Evolutionary conservation across 2,888 invertebrate species (phyloP).

Genomic region (Pyrocoelia pectoralis): DNA sequence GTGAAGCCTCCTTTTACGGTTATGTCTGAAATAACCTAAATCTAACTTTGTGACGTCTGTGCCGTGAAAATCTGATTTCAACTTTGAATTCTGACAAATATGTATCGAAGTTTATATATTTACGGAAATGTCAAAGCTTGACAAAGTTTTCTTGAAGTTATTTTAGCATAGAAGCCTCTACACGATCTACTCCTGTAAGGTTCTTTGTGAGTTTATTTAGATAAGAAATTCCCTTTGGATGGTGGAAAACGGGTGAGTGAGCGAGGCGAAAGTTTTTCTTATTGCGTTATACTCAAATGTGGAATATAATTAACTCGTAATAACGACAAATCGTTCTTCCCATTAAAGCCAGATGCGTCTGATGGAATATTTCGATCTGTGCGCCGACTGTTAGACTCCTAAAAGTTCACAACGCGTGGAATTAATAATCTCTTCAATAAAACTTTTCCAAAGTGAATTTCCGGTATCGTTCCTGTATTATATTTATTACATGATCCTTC

Average conservation of each 20-base stretch:
- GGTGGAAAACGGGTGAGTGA: background rate
- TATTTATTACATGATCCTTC: conserved; percentile 53
- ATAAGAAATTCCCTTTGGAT: background rate
- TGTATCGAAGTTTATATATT: conserved; percentile 36
- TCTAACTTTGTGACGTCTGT: conserved; percentile 35
- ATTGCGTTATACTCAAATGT: conserved; percentile 15
- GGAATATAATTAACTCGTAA: conserved; percentile 21
- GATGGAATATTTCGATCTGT: conserved; percentile 18
- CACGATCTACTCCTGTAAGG: background rate
- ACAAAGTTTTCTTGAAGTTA: conserved; percentile 20
- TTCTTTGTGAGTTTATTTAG: background rate
- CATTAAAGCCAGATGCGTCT: conserved; percentile 23
- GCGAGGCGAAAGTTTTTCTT: conserved; percentile 3
- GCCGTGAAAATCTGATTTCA: conserved; percentile 34
- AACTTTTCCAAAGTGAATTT: conserved; percentile 55
- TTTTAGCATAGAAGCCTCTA: conserved; percentile 9
- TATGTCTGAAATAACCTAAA: conserved; percentile 35
- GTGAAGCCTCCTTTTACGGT: background rate
- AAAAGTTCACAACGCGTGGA: conserved; percentile 38
- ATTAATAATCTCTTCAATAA: conserved; percentile 55
- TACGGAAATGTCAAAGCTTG: conserved; percentile 25
- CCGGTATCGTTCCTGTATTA: conserved; percentile 50
- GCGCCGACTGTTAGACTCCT: conserved; percentile 22
- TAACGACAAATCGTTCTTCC: conserved; percentile 26
- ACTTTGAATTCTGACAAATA: conserved; percentile 36